phyloP scores from a whole-genome alignment of 2,797 vertebrate species.

The Rhinogobio ventralis region DNA sequence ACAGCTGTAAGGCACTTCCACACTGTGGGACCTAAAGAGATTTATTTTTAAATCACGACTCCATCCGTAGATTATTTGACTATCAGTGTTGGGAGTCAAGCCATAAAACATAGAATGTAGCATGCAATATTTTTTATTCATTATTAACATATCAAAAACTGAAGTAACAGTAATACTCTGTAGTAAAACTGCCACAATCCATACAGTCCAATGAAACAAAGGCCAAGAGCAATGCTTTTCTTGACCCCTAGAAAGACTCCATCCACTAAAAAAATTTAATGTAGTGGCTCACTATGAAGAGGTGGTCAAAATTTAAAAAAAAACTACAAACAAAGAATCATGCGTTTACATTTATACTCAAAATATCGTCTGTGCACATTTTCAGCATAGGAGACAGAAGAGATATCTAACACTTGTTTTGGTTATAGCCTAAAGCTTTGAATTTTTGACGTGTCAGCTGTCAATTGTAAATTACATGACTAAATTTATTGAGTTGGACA shows the following conservation, averaged over 20 bases:
- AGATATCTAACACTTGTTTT: neutral
- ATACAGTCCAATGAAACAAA: constrained; percentile 46
- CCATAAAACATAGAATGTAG: neutral
- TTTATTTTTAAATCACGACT: constrained; percentile 13
- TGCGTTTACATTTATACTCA: neutral
- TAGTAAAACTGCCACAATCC: constrained; percentile 33
- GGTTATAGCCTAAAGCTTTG: neutral
- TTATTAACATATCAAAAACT: neutral
- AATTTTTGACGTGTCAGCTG: neutral
- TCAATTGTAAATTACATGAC: neutral
- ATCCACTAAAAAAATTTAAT: constrained; percentile 19
- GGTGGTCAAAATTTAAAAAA: constrained; percentile 34
- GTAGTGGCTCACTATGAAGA: constrained; percentile 41
- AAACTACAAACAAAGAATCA: constrained; percentile 29
- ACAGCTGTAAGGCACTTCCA: constrained; percentile 25
- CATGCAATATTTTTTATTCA: neutral
- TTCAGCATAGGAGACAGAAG: no score
- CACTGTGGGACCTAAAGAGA: neutral
- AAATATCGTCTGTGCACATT: neutral
- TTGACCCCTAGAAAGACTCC: constrained; percentile 32
- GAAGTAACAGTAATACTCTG: neutral
- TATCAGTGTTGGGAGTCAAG: neutral
- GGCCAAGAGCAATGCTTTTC: constrained; percentile 30
- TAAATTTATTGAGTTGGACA: neutral
- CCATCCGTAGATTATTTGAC: neutral